Percentiles rank a stretch among this genome's conserved stretches.
Evolutionary conservation across 1,140 invertebrate species (phyloP).

Genomic region (Vanessa atalanta): DNA sequence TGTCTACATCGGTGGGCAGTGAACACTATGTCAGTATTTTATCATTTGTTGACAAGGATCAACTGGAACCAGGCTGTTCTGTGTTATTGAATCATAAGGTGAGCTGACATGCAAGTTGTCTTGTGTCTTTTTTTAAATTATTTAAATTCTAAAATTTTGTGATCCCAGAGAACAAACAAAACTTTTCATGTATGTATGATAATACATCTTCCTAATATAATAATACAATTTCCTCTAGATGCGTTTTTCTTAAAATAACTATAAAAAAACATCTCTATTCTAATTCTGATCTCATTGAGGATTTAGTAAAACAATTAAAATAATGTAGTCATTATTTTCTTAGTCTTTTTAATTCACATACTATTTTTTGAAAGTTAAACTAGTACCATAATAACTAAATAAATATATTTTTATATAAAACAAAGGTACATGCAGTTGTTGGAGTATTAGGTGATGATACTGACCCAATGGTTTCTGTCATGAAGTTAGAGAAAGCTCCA

Average conservation of each 20-base stretch:
- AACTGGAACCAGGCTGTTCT: slow-evolving; percentile 99
- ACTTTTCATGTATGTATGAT: no score
- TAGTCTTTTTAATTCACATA: no score
- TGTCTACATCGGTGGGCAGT: slow-evolving; percentile 99
- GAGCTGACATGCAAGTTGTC: slow-evolving; percentile 15
- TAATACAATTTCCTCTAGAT: no score
- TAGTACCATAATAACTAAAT: background rate
- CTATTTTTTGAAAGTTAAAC: background rate
- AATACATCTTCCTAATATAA: no score
- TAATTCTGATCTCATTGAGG: no score
- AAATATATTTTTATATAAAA: background rate
- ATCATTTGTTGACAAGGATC: slow-evolving; percentile 99
- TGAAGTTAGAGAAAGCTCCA: slow-evolving; percentile 99
- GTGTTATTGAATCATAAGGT: slow-evolving; percentile 98
- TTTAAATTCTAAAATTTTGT: no score
- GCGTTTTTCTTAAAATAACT: no score
- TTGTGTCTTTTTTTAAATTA: no score
- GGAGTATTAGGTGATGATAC: slow-evolving; percentile 99
- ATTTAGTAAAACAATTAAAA: background rate
- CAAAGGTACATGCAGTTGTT: slow-evolving; percentile 96
- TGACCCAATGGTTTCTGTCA: slow-evolving; percentile 99
- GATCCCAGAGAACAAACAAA: no score
- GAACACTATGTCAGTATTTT: slow-evolving; percentile 99
- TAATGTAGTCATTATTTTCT: no score
- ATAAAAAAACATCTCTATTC: no score